phyloP scores from a whole-genome alignment of 2,797 vertebrate genomes.

The Neosalanx taihuensis region DNA sequence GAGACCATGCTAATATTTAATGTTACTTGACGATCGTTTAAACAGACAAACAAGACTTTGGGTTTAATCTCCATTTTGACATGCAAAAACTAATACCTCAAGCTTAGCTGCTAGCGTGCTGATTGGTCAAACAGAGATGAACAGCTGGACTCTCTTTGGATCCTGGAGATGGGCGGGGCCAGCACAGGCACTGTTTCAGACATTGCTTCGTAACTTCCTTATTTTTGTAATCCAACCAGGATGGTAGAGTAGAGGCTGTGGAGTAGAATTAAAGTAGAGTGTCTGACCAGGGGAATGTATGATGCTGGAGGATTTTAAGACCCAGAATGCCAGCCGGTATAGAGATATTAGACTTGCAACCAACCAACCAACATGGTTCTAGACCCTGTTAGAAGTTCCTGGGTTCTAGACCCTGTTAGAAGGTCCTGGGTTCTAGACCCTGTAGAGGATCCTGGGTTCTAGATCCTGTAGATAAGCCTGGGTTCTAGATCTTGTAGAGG shows the following conservation, averaged over 20 bases:
- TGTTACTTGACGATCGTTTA: constrained; percentile 69
- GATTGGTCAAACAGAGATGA: constrained; percentile 61
- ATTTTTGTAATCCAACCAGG: constrained; percentile 69
- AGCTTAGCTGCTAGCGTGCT: constrained; percentile 84
- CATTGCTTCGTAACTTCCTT: constrained; percentile 74
- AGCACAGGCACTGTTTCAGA: constrained; percentile 69
- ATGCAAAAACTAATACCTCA: constrained; percentile 97
- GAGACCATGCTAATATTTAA: constrained; percentile 62
- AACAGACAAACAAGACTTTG: constrained; percentile 79
- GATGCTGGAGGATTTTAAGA: constrained; percentile 42
- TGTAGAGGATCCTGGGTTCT: background rate
- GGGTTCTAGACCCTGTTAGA: constrained; percentile 42
- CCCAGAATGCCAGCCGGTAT: constrained; percentile 27
- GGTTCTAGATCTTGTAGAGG: background rate
- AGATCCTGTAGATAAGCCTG: background rate
- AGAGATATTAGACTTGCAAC: constrained; percentile 31
- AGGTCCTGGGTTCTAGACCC: constrained; percentile 41
- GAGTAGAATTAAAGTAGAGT: constrained; percentile 18
- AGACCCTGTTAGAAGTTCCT: constrained; percentile 38
- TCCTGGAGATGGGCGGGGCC: constrained; percentile 66
- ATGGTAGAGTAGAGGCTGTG: constrained; percentile 39
- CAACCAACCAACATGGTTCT: background rate
- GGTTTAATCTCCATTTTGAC: constrained; percentile 97
- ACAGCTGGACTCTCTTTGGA: constrained; percentile 59
- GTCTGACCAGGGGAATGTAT: constrained; percentile 58